Evolutionary conservation across 2,888 invertebrate species (phyloP), one percentile per base, ranked within the genome.

Genomic region (Agrochola macilenta): DNA sequence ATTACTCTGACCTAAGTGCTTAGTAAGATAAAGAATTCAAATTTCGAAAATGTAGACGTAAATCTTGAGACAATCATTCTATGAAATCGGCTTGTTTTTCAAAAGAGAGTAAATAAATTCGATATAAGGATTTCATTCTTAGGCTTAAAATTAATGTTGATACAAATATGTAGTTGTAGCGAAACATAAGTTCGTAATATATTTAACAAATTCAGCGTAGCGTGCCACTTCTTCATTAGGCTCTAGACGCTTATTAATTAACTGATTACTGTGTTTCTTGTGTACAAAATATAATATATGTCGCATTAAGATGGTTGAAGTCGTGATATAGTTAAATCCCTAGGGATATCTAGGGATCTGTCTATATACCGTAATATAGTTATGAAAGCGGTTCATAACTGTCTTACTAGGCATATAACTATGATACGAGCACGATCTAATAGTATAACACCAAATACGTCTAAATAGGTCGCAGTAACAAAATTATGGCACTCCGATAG

Each of bases 11-110:
- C 79, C 74, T 60, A 68, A 82, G 71, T 81, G 66, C 64, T 75
- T 83, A 73, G 69, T 58, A 30, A 77, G 78, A 77, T 70, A 82
- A 73, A 73, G 74, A 83, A 83, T 83, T 78, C 54, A 73, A 79
- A 86, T 86, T 74, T 58, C 39, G 57, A 73, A 82, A 77, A 83
- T 68, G 23, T 58, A 57, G 46, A 54, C 66, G 54, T 69, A 61
- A 54, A 68, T 81, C 54, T 71, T 68, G 39, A 72, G 52, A 49
- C 54, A 65, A 61, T 39, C 17, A 69, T 69, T 69, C 26, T 58
- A 20, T 30, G 4, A 49, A 54, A 74, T 60, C 39, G 14, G 43
- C 11, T 71, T 46, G 60, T 61, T 23, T 71, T 82, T 60, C 46
- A 43, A 57, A 54, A 69, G 54, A n/a, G 49, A 57, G n/a, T 26